phyloP scores from a whole-genome alignment of 2,888 invertebrate genomes.

The Cepaea hortensis region DNA sequence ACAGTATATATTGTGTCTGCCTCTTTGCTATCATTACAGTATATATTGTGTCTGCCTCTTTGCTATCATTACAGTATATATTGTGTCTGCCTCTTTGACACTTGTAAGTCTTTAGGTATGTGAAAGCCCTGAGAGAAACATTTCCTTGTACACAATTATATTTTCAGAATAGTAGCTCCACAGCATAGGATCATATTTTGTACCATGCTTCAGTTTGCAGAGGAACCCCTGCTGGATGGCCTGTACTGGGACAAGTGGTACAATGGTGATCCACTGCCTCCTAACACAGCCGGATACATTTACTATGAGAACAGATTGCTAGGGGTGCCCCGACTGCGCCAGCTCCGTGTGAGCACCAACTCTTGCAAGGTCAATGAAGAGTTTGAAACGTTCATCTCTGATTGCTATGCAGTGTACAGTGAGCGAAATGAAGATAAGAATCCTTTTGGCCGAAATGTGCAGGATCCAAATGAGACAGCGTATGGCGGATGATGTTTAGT shows the following conservation, averaged over 20 bases:
- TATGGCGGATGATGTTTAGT: slow-evolving; percentile 48
- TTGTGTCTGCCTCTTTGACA: no score
- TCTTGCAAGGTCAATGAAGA: slow-evolving; percentile 81
- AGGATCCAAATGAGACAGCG: slow-evolving; percentile 56
- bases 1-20: no score
- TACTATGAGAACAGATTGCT: slow-evolving; percentile 71
- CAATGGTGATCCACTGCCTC: slow-evolving; percentile 57
- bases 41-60: no score
- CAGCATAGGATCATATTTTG: neutral
- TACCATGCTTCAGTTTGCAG: slow-evolving; percentile 71
- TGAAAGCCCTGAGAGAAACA: no score
- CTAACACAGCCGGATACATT: slow-evolving; percentile 67
- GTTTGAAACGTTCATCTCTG: slow-evolving; percentile 80
- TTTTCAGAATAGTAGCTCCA: neutral
- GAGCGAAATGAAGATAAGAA: slow-evolving; percentile 77
- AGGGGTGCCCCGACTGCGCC: slow-evolving; percentile 66
- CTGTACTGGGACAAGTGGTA: slow-evolving; percentile 80
- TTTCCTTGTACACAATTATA: neutral
- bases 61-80: no score
- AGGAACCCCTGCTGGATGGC: slow-evolving; percentile 78
- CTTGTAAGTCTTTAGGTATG: no score
- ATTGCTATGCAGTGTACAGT: slow-evolving; percentile 81
- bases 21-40: no score
- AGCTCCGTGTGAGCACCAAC: slow-evolving; percentile 70
- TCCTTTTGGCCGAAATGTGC: slow-evolving; percentile 33